A percentile compares a stretch with the other conserved stretches of the same genome.
Conservation (phyloP, 53 echinoderm and acorn worm species). For the Astropecten irregularis region DNA sequence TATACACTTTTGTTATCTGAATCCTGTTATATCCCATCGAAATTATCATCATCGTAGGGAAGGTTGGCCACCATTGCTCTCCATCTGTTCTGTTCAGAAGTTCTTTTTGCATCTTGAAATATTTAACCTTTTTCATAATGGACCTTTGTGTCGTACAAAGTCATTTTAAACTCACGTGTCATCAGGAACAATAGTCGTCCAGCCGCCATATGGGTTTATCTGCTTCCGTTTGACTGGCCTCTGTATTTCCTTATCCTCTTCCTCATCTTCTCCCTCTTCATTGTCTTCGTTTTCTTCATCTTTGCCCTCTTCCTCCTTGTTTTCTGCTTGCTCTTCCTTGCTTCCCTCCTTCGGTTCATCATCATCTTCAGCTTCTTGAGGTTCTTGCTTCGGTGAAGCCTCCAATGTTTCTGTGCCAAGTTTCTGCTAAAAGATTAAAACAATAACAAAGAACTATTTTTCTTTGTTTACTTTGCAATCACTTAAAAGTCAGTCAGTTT, state of each 20-base stretch:
- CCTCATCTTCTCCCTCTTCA: conserved; percentile 16
- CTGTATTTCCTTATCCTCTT: neutral
- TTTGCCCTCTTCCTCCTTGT: conserved; percentile 6
- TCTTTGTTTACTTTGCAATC: too few species aligned
- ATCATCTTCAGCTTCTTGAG: conserved; percentile 22
- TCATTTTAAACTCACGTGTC: conserved; percentile 18
- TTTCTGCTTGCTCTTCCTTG: neutral
- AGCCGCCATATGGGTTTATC: conserved; percentile 79
- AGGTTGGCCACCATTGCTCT: too few species aligned
- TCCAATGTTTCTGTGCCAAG: neutral
- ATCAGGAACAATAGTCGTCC: conserved; percentile 62
- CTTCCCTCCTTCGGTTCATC: conserved; percentile 7
- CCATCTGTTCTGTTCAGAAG: too few species aligned
- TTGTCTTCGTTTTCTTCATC: conserved; percentile 17
- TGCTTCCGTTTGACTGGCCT: conserved; percentile 64
- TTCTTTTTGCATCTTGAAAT: too few species aligned
- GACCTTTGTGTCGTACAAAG: too few species aligned
- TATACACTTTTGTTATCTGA: neutral
- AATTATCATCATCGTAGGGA: too few species aligned
- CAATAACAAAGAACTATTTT: too few species aligned
- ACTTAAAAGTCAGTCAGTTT: too few species aligned
- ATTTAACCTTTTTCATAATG: too few species aligned
- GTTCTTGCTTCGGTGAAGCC: neutral
- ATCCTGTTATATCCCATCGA: neutral
- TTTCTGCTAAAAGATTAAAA: neutral